Percentiles rank a stretch among this genome's conserved stretches.
Conservation (phyloP, 2,888 invertebrate genomes). For the Hydrotaea cyrtoneurina region DNA sequence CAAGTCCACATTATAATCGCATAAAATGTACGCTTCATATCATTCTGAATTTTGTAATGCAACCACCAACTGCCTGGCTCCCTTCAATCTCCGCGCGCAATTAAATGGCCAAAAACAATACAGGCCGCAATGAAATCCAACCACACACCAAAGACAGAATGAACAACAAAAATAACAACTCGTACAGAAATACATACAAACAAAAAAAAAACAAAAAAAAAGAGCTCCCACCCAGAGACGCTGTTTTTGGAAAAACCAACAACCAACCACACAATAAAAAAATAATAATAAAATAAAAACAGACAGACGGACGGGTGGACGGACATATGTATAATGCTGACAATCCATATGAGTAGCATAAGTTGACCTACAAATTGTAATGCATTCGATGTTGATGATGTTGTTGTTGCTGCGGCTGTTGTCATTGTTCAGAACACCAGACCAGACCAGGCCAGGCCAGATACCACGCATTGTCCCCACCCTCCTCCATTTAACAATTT, state of each 20-base stretch:
- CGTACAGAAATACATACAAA: background rate
- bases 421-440: background rate
- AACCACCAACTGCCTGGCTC: too few relatives aligned
- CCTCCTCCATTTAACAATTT: background rate
- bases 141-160: background rate
- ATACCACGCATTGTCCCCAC: conserved; percentile 4
- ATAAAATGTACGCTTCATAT: conserved; percentile 50
- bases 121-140: background rate
- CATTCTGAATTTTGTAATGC: conserved; percentile 33
- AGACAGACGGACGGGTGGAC: background rate
- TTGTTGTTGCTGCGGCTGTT: background rate
- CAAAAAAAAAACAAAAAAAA: background rate
- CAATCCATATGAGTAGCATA: background rate
- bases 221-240: conserved; percentile 58
- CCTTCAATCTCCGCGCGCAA: conserved; percentile 18
- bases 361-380: conserved; percentile 37
- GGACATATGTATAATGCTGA: background rate
- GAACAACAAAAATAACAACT: conserved; percentile 13
- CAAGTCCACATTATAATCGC: background rate
- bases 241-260: conserved; percentile 27
- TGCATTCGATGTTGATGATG: conserved; percentile 30
- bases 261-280: conserved; percentile 24
- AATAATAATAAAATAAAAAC: conserved; percentile 11
- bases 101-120: conserved; percentile 1
- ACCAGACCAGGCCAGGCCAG: background rate